Conservation (phyloP, 2,888 invertebrate species). For the Temnothorax unifasciatus region DNA sequence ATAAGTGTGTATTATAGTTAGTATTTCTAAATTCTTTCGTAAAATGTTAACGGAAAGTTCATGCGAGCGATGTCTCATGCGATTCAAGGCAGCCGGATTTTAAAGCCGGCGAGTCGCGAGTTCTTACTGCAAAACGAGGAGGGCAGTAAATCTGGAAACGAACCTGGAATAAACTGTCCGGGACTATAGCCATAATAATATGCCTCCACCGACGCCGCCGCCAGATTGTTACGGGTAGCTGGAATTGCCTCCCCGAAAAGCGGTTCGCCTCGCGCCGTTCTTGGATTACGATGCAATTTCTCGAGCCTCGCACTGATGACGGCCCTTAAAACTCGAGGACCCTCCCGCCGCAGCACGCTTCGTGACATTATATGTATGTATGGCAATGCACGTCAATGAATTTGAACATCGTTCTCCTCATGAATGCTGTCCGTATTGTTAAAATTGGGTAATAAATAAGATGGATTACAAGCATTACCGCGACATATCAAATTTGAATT, state of each 20-base stretch:
- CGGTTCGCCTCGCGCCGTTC: constrained; percentile 69
- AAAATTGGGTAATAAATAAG: constrained; percentile 15
- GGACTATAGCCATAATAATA: constrained; percentile 80
- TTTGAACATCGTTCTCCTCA: constrained; percentile 43
- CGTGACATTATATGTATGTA: constrained; percentile 57
- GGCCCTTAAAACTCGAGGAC: constrained; percentile 67
- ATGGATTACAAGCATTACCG: background rate
- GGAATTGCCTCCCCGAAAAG: constrained; percentile 78
- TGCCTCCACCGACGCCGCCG: constrained; percentile 70
- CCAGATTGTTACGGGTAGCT: constrained; percentile 76
- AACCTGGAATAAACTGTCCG: constrained; percentile 83
- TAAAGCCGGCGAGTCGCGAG: constrained; percentile 63
- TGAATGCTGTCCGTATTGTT: background rate
- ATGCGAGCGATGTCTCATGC: constrained; percentile 3
- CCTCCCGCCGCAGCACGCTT: constrained; percentile 47
- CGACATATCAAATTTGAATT: background rate
- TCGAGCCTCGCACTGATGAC: constrained; percentile 70
- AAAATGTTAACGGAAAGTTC: constrained; percentile 23
- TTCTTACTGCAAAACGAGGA: constrained; percentile 75
- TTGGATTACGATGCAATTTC: constrained; percentile 80
- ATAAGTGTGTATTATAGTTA: background rate
- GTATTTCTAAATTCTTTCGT: background rate
- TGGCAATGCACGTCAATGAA: constrained; percentile 63
- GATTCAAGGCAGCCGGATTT: constrained; percentile 72
- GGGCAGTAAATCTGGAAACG: constrained; percentile 83